Evolutionary conservation across 2,113 vertebrate genomes (phyloP).

Genomic region (Paradisaea rubra): DNA sequence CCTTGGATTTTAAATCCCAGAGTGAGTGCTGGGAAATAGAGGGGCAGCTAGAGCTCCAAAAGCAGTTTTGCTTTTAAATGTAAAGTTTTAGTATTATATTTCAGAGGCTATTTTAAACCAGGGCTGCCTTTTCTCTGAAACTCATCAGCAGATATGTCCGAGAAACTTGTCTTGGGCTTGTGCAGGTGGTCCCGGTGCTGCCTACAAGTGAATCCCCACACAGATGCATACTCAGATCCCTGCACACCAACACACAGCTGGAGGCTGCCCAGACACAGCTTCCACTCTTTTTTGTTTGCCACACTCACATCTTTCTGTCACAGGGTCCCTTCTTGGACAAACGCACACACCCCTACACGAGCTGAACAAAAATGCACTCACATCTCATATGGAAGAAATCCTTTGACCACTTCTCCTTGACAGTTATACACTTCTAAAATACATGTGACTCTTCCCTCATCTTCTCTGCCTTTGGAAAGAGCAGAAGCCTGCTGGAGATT

Average conservation of each 20-base stretch:
- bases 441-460: constrained; percentile 77
- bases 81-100: not conserved
- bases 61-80: not conserved
- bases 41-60: not conserved
- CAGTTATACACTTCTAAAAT: constrained; percentile 75
- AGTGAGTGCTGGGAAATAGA: not conserved
- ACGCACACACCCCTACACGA: not conserved
- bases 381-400: constrained; percentile 53
- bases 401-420: constrained; percentile 65
- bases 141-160: not conserved
- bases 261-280: not conserved
- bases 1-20: not conserved
- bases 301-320: not conserved
- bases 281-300: not conserved
- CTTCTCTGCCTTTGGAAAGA: constrained; percentile 61
- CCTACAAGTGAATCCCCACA: not conserved
- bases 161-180: not conserved
- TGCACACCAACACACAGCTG: not conserved
- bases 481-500: constrained; percentile 76
- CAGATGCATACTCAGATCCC: not conserved
- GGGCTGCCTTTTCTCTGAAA: not conserved
- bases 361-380: constrained; percentile 14
- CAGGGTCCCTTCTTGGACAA: not conserved
- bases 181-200: not conserved
- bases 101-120: not conserved